Evolutionary conservation across 2,113 vertebrate genomes (phyloP), one percentile per base, ranked within the genome.

Genomic region (Microcebus ravelobensis): DNA sequence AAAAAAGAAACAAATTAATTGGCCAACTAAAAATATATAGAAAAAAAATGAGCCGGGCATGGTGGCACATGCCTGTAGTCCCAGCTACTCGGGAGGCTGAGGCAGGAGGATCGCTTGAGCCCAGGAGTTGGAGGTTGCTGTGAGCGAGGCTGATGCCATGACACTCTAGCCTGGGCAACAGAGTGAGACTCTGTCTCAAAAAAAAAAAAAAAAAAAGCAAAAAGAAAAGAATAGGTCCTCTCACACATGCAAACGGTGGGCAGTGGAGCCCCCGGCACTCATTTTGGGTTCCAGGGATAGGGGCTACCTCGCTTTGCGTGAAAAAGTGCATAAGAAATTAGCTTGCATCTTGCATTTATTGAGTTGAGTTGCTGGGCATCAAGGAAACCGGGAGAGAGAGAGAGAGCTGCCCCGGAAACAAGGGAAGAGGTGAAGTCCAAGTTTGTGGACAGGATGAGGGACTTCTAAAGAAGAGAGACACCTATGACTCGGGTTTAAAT

Each of bases 201-300:
- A 45, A 45, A 45, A 45, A 45, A 45, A 45, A 45, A 45, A 45
- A 45, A 8, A 8, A 45, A 42, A 42, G 5, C 5, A 7, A 6
- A 45, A 45, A 45, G 42, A 45, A 45, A 50, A 20, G 45, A 50
- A 34, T 9, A 34, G 1, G 17, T 36, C 6, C 9, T 3, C 39
- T 3, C 39, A 8, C 0, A 1, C 10, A 1, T 9, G 39, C 29
- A 6, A 4, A 14, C 6, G 27, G 73, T 0, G 12, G 61, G 29
- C 50, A n/a, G 34, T 3, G 31, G 13, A n/a, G 36, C 13, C 70
- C 39, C 34, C 34, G 48, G 10, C 36, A 5, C 67, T 1, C 11
- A 23, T 21, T 5, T 14, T 70, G 70, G 61, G 52, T 50, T 21
- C 1, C n/a, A 27, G n/a, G 8, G 34, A 18, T 6, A 71, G 23